Evolutionary conservation across 2,113 vertebrate species (phyloP).

Genomic region (Gymnocephalus cernua): DNA sequence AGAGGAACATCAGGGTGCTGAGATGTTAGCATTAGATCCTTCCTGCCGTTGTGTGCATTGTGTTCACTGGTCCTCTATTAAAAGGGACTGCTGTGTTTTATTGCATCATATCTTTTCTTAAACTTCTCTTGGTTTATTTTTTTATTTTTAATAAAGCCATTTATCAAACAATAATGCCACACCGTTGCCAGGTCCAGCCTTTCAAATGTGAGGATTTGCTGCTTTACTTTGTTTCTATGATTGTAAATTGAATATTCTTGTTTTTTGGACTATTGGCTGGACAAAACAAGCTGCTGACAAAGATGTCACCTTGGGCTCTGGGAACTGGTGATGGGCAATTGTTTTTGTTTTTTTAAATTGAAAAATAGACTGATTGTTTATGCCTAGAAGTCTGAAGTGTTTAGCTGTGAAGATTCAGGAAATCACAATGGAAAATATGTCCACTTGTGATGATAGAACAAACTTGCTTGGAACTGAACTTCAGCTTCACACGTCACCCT

Average conservation of each 20-base stretch:
- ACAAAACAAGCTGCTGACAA: neutral
- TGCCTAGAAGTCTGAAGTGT: neutral
- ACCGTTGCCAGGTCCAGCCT: neutral
- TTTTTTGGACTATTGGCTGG: neutral
- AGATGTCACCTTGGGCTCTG: neutral
- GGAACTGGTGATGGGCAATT: neutral
- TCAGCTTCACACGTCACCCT: neutral
- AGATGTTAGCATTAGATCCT: constrained; percentile 37
- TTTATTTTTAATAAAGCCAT: neutral
- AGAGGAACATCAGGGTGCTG: constrained; percentile 24
- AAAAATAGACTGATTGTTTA: neutral
- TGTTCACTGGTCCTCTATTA: constrained; percentile 8
- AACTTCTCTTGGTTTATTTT: constrained; percentile 9
- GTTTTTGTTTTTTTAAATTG: neutral
- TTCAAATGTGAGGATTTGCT: neutral
- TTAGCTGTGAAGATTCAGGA: neutral
- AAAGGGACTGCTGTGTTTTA: constrained; percentile 1
- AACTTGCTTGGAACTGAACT: constrained; percentile 1
- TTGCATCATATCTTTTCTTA: neutral
- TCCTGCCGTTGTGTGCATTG: constrained; percentile 44
- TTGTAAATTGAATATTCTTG: neutral
- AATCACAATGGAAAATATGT: neutral
- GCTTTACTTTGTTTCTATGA: neutral
- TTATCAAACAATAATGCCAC: neutral
- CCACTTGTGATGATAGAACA: neutral